phyloP scores from a whole-genome alignment of 2,797 vertebrate species.

The Alcedo atthis region DNA sequence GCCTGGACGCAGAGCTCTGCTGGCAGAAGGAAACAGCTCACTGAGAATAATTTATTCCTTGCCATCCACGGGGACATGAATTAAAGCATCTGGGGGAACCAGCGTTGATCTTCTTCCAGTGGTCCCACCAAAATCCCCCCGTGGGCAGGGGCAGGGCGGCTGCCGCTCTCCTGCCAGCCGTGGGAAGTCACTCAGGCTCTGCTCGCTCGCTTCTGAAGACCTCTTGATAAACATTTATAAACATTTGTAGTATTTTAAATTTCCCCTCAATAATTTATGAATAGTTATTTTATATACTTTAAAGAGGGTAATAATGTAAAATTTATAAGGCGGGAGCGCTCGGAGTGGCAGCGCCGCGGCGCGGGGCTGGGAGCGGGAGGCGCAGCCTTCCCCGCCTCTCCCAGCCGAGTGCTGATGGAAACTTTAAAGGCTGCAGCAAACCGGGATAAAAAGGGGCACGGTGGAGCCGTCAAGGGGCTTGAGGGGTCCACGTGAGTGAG shows the following conservation, averaged over 20 bases:
- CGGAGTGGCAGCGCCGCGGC: slow-evolving; percentile 62
- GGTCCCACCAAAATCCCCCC: background rate
- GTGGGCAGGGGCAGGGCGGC: background rate
- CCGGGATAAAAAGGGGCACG: background rate
- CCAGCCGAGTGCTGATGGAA: slow-evolving; percentile 52
- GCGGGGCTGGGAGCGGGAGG: slow-evolving; percentile 50
- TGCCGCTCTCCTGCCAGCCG: slow-evolving; percentile 30
- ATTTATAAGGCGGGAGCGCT: slow-evolving; percentile 73
- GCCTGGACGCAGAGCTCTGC: rapidly evolving
- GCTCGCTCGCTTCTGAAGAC: slow-evolving; percentile 69
- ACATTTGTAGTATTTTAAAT: slow-evolving; percentile 79
- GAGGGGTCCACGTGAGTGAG: background rate
- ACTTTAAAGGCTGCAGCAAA: slow-evolving; percentile 60
- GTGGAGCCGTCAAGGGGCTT: background rate
- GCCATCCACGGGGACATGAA: background rate
- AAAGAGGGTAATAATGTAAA: slow-evolving; percentile 76
- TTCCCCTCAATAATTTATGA: slow-evolving; percentile 76
- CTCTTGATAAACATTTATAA: slow-evolving; percentile 80
- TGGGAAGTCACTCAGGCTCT: slow-evolving; percentile 45
- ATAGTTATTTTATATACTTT: slow-evolving; percentile 77
- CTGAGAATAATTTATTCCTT: background rate
- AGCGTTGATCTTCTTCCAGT: rapidly evolving
- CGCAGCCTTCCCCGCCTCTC: slow-evolving; percentile 38
- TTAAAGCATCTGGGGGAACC: background rate
- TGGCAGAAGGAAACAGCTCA: background rate